A percentile compares a stretch with the other conserved stretches of the same genome.
Evolutionary conservation across 2,113 vertebrate species (phyloP).

Genomic region (Otus sunia): DNA sequence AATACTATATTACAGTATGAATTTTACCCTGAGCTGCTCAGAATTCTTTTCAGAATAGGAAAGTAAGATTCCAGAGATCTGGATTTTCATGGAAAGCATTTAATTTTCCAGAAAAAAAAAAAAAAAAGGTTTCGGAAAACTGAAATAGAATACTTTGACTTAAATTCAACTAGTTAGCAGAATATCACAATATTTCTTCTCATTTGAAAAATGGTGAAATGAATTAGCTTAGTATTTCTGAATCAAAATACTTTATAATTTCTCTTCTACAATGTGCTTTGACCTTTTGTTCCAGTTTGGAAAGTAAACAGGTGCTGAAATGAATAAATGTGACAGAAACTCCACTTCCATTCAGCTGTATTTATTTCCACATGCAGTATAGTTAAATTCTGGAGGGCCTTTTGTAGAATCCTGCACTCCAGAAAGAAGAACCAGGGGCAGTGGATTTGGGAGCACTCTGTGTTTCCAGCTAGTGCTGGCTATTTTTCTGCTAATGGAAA

Average conservation of each 20-base stretch:
- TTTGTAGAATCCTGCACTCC: not conserved
- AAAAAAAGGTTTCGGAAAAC: not conserved
- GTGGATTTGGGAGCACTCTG: not conserved
- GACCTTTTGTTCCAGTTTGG: not conserved
- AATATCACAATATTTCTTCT: not conserved
- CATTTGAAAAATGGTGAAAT: not conserved
- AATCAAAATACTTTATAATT: not conserved
- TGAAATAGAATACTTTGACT: not conserved
- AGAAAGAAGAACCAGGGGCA: not conserved
- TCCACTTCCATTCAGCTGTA: not conserved
- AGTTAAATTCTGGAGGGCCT: not conserved
- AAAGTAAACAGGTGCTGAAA: constrained; percentile 21
- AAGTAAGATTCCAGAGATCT: not conserved
- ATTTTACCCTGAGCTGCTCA: not conserved
- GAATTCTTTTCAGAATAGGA: not conserved
- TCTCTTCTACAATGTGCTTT: not conserved
- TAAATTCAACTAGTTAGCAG: not conserved
- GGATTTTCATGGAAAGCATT: not conserved
- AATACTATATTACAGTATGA: not conserved
- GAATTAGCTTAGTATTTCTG: not conserved
- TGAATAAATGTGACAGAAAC: constrained; percentile 16
- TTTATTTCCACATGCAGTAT: not conserved
- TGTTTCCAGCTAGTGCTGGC: not conserved
- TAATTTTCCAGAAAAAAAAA: not conserved
- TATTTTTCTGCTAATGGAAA: not conserved